phyloP scores from a whole-genome alignment of 2,888 invertebrate genomes.

The Brachypterus glaber region DNA sequence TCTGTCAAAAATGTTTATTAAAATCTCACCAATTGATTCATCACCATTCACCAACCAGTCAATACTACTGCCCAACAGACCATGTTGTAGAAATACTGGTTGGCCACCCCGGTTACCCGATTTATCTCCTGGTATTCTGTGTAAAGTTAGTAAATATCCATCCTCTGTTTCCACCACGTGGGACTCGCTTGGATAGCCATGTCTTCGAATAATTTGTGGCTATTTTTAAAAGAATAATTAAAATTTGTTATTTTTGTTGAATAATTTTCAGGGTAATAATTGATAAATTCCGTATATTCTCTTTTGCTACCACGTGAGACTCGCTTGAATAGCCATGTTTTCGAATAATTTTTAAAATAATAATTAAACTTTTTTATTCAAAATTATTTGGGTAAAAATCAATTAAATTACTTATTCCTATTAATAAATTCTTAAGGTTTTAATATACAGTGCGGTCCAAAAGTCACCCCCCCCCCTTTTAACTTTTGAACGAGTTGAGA shows the following conservation, averaged over 20 bases:
- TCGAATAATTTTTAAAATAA: no score
- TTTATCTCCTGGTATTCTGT: slow-evolving; percentile 62
- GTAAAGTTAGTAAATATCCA: slow-evolving; percentile 71
- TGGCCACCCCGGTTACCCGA: slow-evolving; percentile 33
- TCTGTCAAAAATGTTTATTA: background rate
- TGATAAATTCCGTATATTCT: no score
- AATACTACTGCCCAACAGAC: slow-evolving; percentile 64
- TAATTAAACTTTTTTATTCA: no score
- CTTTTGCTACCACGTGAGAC: slow-evolving; percentile 59
- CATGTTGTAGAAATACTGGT: slow-evolving; percentile 69
- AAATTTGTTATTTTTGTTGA: no score
- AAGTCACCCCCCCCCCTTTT: no score
- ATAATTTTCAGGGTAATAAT: no score
- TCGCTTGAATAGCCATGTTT: slow-evolving; percentile 59
- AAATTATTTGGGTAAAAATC: no score
- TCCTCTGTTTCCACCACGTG: slow-evolving; percentile 66
- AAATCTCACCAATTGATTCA: slow-evolving; percentile 46
- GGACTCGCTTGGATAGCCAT: slow-evolving; percentile 61
- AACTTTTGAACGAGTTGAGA: no score
- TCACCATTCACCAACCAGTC: slow-evolving; percentile 66
- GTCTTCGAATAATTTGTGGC: slow-evolving; percentile 45
- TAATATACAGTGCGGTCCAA: no score
- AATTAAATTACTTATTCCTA: no score
- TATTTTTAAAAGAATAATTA: no score
- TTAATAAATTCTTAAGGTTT: no score